Percentiles rank a stretch among this genome's conserved stretches.
These are phyloP conservation scores for Myotis daubentonii DNA, from an alignment of 2,797 vertebrate species.

Conservation along the genomic window DNA sequence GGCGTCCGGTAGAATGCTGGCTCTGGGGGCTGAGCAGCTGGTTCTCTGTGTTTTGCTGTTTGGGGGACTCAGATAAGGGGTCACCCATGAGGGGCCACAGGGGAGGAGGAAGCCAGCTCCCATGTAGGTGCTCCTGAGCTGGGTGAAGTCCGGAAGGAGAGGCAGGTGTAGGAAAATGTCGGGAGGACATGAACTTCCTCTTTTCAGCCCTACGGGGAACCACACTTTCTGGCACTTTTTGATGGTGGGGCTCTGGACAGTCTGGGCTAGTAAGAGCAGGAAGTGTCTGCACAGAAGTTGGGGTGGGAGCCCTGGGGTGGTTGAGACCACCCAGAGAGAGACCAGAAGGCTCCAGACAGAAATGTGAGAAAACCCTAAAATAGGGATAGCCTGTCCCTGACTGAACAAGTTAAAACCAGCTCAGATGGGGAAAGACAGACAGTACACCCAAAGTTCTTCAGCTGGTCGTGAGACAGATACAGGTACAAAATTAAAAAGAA, in stretches of 20 bases:
- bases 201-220: neutral
- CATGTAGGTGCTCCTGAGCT: neutral
- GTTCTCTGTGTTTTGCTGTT: neutral
- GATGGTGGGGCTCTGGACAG: neutral
- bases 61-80: neutral
- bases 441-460: neutral
- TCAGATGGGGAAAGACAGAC: neutral
- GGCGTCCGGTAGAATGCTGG: neutral
- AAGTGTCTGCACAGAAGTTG: neutral
- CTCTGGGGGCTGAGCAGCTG: neutral
- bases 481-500: neutral
- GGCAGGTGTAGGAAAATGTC: accelerated
- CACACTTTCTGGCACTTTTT: neutral
- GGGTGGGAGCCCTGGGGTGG: neutral
- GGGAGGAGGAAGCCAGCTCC: neutral
- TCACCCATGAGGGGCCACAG: neutral
- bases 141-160: too few species aligned
- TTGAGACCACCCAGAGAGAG: neutral
- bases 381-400: neutral
- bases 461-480: too few species aligned
- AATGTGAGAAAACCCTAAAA: neutral
- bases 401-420: neutral
- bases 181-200: neutral
- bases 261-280: too few species aligned
- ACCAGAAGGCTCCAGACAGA: neutral